Evolutionary conservation across 2,888 invertebrate species (phyloP).

Genomic region (Lysandra coridon): DNA sequence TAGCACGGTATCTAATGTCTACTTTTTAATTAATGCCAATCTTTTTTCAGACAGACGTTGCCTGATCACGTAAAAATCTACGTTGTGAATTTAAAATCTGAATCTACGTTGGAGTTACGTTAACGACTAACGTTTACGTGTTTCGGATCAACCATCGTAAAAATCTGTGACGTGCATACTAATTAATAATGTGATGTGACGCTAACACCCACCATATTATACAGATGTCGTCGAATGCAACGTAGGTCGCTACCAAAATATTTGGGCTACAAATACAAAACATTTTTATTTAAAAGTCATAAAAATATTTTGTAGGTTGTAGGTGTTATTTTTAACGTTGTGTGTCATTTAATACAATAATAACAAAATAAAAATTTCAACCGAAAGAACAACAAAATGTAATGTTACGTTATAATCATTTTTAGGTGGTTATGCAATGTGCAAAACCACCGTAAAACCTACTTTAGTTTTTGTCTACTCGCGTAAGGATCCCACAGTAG

Average conservation of each 20-base stretch:
- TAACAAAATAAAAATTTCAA: too few species aligned
- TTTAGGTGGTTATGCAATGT: too few species aligned
- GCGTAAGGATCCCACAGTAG: too few species aligned
- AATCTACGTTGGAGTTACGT: neutral
- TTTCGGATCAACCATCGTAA: conserved; percentile 6
- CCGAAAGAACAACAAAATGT: too few species aligned
- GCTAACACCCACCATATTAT: neutral
- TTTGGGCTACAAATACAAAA: neutral
- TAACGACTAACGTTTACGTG: neutral
- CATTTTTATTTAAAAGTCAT: neutral
- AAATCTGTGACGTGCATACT: neutral
- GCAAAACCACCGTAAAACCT: too few species aligned
- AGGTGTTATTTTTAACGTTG: neutral
- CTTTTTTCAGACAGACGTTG: too few species aligned
- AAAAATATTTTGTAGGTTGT: neutral
- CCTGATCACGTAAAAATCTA: neutral
- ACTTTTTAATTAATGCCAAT: too few species aligned
- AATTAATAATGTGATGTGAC: neutral
- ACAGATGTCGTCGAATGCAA: neutral
- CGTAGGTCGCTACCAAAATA: neutral
- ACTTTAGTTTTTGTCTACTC: too few species aligned
- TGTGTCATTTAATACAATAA: too few species aligned
- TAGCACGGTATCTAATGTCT: too few species aligned
- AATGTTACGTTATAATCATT: too few species aligned
- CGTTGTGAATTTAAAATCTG: neutral